These are phyloP conservation scores for Malurus leucopterus DNA, from an alignment of 2,797 vertebrate genomes.

Conservation along the genomic window DNA sequence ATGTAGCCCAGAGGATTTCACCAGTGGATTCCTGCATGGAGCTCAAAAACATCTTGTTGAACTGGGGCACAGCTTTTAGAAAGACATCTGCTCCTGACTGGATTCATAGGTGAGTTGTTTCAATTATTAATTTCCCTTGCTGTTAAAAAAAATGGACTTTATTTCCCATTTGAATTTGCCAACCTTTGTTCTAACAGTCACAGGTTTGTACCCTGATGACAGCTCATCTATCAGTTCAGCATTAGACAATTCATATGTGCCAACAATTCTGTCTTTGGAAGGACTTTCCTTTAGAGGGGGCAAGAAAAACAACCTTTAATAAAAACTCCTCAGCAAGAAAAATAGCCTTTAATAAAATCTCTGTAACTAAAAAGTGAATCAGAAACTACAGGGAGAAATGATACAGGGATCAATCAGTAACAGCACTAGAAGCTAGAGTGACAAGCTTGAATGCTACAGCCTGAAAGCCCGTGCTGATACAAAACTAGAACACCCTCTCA, in stretches of 20 bases:
- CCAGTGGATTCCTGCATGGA: not conserved
- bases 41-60: slow-evolving; percentile 1
- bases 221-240: slow-evolving; percentile 39
- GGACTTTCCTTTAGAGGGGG: not conserved
- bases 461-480: not conserved
- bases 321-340: slow-evolving; percentile 24
- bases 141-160: not conserved
- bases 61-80: not conserved
- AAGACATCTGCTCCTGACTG: slow-evolving; percentile 6
- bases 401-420: slow-evolving; percentile 2
- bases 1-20: not conserved
- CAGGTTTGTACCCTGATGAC: slow-evolving; percentile 21
- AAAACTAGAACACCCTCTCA: not conserved
- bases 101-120: slow-evolving; percentile 14
- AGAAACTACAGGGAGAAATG: not conserved
- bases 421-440: not conserved
- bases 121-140: slow-evolving; percentile 18
- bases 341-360: slow-evolving; percentile 29
- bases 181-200: slow-evolving; percentile 28
- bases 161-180: slow-evolving; percentile 49
- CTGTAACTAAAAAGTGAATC: slow-evolving; percentile 23
- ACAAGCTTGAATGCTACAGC: not conserved
- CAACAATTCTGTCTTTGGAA: slow-evolving; percentile 20
- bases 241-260: slow-evolving; percentile 17
- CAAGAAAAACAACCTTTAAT: slow-evolving; percentile 38